Base-by-base conservation (phyloP, 2,888 invertebrate species). In the Yponomeuta malinellus region DNA sequence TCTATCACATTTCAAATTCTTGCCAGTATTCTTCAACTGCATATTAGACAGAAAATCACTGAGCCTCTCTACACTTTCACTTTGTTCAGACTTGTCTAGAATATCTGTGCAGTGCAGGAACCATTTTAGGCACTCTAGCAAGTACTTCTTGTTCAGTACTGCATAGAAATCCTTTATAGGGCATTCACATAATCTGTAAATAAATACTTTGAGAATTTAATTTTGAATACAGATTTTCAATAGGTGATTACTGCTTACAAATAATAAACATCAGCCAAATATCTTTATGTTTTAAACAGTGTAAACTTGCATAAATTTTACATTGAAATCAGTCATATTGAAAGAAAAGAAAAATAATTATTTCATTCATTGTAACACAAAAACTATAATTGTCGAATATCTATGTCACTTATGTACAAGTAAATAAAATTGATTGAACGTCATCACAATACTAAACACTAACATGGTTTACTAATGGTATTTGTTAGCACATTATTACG, bases 111-210 rank as follows among this genome's bases (percentile, higher is more conserved):
- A 87, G 70, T 85, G 85, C 0, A 96, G 84, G 71, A 95, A 89
- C 78, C 93, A 93, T 79, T 95, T 95, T 6, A 96, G 83, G 79
- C 96, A 96, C 85, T 97, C 96, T 73, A 94, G 87, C 70, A 96
- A 83, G 80, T 96, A 95, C 73, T 94, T 94, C 73, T 90, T 91
- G 78, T 97, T 96, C 6, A 97, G 93, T 69, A 94, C 93, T 48
- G 95, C 93, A 81, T 96, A 95, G 83, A 93, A 97, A 71, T 93
- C 90, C 48, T 85, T 84, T 4, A 93, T 74, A 37, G 92, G 86
- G 75, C 93, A 89, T 73, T 93, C 92, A 79, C 94, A 94, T 74
- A 95, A 86, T 78, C 95, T 96, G 84, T 43, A 88, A 87, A 75
- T 71, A 43, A 43, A 43, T 8, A 43, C 43, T 43, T 68, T 70